Evolutionary conservation across 2,113 vertebrate genomes (phyloP).

Genomic region (Pandion haliaetus): DNA sequence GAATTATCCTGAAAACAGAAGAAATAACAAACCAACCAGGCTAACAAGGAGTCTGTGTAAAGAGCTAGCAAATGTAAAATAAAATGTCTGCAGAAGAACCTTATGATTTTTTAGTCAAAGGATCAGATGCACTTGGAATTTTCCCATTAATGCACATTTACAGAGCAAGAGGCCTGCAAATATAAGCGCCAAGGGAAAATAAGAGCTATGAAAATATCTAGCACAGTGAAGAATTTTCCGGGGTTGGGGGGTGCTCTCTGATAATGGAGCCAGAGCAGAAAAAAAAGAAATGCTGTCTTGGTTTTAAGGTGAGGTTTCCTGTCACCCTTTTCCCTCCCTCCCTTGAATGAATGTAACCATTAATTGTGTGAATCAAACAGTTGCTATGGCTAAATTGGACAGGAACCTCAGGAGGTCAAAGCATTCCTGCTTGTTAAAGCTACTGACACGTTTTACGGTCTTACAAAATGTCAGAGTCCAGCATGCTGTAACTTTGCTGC

Average conservation of each 20-base stretch:
- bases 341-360: constrained; percentile 1
- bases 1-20: background rate
- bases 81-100: background rate
- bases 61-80: background rate
- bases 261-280: background rate
- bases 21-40: background rate
- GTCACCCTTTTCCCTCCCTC: background rate
- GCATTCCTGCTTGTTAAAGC: constrained; percentile 48
- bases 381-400: constrained; percentile 42
- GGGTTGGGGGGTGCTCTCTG: background rate
- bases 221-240: background rate
- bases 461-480: constrained; percentile 51
- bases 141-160: background rate
- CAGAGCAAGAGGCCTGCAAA: background rate
- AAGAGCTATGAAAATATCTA: background rate
- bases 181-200: background rate
- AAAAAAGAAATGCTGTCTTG: background rate
- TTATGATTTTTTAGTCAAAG: background rate
- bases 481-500: background rate
- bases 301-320: background rate
- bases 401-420: constrained; percentile 51
- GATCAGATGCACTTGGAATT: background rate
- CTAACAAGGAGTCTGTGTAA: background rate
- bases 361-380: constrained; percentile 25
- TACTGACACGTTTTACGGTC: constrained; percentile 3